Percentiles rank a stretch among this genome's conserved stretches.
phyloP scores from a whole-genome alignment of 1,140 invertebrate genomes.

The Drosophila arizonae region DNA sequence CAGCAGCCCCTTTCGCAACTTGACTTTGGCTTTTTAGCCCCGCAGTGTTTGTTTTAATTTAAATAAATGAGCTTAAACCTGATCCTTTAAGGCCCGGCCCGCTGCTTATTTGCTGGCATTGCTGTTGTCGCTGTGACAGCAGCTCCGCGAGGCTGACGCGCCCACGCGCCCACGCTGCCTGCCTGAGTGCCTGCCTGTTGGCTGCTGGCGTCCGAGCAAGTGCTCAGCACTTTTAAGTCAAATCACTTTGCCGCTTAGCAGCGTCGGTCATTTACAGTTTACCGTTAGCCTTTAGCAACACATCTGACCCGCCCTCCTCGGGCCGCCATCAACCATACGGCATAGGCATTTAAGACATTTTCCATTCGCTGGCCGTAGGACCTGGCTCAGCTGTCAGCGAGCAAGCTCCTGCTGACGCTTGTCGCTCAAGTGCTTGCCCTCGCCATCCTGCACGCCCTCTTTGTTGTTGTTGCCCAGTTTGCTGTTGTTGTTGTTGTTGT shows the following conservation, averaged over 20 bases:
- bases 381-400: constrained; percentile 25
- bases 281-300: constrained; percentile 1
- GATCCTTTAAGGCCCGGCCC: constrained; percentile 70
- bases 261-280: constrained; percentile 56
- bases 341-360: constrained; percentile 49
- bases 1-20: neutral
- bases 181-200: neutral
- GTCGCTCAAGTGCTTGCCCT: constrained; percentile 42
- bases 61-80: constrained; percentile 82
- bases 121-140: constrained; percentile 6
- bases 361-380: constrained; percentile 21
- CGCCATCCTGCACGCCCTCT: too few species aligned
- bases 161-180: neutral
- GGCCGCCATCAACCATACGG: constrained; percentile 7
- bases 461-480: neutral
- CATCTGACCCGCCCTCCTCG: constrained; percentile 21
- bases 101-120: constrained; percentile 41
- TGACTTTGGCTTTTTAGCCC: constrained; percentile 57
- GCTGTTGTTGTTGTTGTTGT: constrained; percentile 30
- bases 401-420: constrained; percentile 23
- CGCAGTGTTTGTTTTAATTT: constrained; percentile 82
- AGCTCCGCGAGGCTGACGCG: constrained; percentile 54
- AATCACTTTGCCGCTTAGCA: constrained; percentile 72
- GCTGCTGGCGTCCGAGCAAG: constrained; percentile 39
- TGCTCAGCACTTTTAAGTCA: constrained; percentile 82